Percentiles rank a stretch among this genome's conserved stretches.
phyloP scores from a whole-genome alignment of 2,888 invertebrate genomes.

The Tetragonisca angustula region DNA sequence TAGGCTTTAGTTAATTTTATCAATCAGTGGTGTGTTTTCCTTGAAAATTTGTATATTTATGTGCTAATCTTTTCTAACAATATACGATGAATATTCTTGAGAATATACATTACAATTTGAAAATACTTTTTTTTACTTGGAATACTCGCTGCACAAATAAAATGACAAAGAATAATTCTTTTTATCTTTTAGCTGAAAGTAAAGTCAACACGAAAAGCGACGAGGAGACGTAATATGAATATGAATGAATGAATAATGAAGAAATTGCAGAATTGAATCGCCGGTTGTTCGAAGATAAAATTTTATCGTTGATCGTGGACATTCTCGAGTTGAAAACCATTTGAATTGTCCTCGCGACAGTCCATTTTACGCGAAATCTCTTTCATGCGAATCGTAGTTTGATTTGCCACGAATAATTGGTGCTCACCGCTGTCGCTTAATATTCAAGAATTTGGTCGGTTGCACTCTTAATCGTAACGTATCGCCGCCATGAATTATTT shows the following conservation, averaged over 20 bases:
- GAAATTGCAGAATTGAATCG: background rate
- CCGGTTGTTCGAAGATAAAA: conserved; percentile 8
- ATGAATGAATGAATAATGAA: background rate
- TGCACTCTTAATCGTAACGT: background rate
- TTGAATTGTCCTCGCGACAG: background rate
- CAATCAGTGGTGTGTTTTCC: too few species aligned
- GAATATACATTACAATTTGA: background rate
- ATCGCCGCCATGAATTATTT: background rate
- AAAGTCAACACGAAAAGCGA: too few species aligned
- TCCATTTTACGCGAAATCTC: background rate
- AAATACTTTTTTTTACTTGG: background rate
- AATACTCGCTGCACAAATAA: too few species aligned
- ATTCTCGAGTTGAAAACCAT: background rate
- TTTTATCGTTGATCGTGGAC: background rate
- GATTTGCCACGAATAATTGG: background rate
- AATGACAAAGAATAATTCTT: too few species aligned
- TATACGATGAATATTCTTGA: background rate
- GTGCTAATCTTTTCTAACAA: background rate
- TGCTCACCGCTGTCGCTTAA: background rate
- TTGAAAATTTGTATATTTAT: too few species aligned
- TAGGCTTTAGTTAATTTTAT: too few species aligned
- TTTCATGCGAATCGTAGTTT: background rate
- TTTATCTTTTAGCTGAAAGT: too few species aligned
- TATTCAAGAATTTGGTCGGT: background rate
- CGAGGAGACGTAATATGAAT: background rate